Conservation (phyloP, 2,888 invertebrate species). For the Caenorhabditis sp. region DNA sequence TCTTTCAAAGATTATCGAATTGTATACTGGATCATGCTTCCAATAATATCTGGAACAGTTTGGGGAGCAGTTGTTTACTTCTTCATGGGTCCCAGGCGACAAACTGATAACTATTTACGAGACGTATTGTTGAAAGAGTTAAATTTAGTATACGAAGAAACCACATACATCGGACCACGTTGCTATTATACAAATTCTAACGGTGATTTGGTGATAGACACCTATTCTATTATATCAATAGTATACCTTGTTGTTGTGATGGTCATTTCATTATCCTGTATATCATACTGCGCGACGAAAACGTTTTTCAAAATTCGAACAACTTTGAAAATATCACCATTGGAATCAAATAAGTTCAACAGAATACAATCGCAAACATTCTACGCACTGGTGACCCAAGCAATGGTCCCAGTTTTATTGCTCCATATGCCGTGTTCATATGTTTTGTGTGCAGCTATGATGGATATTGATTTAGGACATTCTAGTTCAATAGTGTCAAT, state of each 20-base stretch:
- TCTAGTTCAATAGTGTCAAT: neutral
- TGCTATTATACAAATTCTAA: neutral
- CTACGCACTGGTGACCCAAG: neutral
- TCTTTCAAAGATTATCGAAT: neutral
- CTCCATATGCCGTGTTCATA: slow-evolving; percentile 8
- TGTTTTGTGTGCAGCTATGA: slow-evolving; percentile 20
- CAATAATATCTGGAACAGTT: no score
- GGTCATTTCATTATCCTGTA: neutral
- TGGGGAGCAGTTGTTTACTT: neutral
- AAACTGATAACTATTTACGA: neutral
- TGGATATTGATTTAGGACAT: slow-evolving; percentile 6
- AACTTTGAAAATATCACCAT: neutral
- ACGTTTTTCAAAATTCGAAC: neutral
- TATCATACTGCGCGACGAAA: neutral
- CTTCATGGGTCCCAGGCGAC: neutral
- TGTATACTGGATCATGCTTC: neutral
- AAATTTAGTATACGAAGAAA: neutral
- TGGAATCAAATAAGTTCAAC: neutral
- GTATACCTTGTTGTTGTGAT: neutral
- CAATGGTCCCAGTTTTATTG: neutral
- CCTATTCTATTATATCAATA: neutral
- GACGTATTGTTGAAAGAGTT: neutral
- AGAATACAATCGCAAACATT: neutral
- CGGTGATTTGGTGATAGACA: neutral
- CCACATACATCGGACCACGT: neutral